Percentiles rank a stretch among this genome's conserved stretches.
phyloP scores from a whole-genome alignment of 2,888 invertebrate genomes.

The Hemithea aestivaria region DNA sequence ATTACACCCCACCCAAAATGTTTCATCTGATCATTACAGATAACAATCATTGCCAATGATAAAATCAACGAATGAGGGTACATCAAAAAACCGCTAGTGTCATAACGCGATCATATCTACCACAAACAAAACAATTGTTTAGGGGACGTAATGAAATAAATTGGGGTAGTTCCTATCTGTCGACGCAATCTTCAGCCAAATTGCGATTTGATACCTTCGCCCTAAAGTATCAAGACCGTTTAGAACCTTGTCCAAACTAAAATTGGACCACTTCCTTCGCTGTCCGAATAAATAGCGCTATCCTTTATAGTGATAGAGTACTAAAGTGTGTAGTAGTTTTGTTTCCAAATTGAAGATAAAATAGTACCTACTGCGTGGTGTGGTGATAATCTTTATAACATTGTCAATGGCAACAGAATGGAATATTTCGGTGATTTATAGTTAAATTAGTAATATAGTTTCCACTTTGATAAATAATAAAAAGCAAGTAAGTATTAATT shows the following conservation, averaged over 20 bases:
- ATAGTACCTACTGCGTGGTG: conserved; percentile 8
- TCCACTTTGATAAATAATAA: too few relatives aligned
- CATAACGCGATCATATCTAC: conserved; percentile 24
- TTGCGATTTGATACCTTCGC: conserved; percentile 64
- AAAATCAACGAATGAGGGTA: conserved; percentile 7
- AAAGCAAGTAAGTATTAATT: too few relatives aligned
- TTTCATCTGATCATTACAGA: not conserved
- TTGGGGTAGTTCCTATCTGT: conserved; percentile 54
- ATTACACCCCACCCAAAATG: too few relatives aligned
- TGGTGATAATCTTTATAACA: conserved; percentile 14
- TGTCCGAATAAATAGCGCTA: not conserved
- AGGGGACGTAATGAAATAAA: conserved; percentile 66
- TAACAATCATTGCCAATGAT: conserved; percentile 2
- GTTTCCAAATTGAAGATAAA: not conserved
- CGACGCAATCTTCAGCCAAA: conserved; percentile 59
- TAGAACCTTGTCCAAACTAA: conserved; percentile 3
- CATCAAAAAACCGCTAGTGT: conserved; percentile 10
- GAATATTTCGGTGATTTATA: conserved; percentile 7
- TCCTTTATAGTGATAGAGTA: conserved; percentile 1
- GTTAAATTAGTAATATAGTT: too few relatives aligned
- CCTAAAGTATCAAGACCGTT: not conserved
- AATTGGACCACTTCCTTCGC: not conserved
- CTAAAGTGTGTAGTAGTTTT: not conserved
- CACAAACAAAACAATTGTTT: conserved; percentile 33
- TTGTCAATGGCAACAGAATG: conserved; percentile 11